These are phyloP conservation scores for Tyrophagus putrescentiae DNA, from an alignment of 1,140 invertebrate genomes.

Conservation along the genomic window DNA sequence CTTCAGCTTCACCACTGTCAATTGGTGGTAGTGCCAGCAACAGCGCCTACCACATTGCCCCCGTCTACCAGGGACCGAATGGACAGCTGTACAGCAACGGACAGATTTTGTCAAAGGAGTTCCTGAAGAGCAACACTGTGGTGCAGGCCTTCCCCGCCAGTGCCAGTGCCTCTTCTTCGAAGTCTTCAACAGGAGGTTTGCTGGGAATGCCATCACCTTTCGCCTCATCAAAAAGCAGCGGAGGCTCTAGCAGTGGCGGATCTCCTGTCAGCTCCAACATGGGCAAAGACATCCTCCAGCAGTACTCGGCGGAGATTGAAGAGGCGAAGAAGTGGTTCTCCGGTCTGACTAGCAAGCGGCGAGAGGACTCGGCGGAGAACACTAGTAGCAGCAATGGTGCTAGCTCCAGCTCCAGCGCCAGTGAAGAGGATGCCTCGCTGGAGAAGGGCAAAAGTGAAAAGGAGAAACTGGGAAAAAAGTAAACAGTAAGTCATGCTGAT, in stretches of 20 bases:
- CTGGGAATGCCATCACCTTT: neutral
- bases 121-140: too few species aligned
- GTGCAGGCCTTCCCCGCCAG: too few species aligned
- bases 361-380: neutral
- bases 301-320: neutral
- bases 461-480: neutral
- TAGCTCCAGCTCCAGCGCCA: neutral
- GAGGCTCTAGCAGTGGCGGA: neutral
- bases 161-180: too few species aligned
- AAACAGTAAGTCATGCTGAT: too few species aligned
- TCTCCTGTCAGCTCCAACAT: neutral
- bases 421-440: neutral
- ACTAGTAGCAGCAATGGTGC: neutral
- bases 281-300: neutral
- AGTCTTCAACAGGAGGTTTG: neutral
- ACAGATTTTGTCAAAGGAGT: too few species aligned
- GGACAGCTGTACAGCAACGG: neutral
- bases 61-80: constrained; percentile 12
- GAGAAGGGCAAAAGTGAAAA: neutral
- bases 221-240: neutral
- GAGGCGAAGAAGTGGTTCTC: neutral
- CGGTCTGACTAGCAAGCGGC: neutral
- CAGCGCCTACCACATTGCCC: neutral
- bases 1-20: too few species aligned
- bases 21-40: neutral